phyloP scores from a whole-genome alignment of 1,140 invertebrate genomes.

The Potamilus streckersoni region DNA sequence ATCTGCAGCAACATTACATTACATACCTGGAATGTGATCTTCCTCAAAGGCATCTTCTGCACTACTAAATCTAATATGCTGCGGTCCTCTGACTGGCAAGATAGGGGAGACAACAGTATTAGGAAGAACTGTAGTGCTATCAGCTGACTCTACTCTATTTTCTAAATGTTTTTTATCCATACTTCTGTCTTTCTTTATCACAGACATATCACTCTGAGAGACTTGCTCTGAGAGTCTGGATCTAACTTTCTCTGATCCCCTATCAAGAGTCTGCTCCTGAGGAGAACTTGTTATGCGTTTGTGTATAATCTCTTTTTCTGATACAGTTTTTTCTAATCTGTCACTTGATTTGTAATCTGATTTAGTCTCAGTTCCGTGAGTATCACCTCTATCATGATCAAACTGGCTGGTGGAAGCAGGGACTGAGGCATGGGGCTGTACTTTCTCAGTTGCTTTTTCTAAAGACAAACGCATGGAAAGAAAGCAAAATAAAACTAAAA shows the following conservation, averaged over 20 bases:
- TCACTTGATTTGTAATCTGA: slow-evolving; percentile 1
- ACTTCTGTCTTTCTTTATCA: too few species aligned
- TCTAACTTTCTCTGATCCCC: too few species aligned
- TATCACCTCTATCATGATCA: background rate
- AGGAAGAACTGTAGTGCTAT: background rate
- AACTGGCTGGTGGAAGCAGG: slow-evolving; percentile 1
- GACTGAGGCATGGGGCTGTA: slow-evolving; percentile 8
- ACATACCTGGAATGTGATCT: slow-evolving; percentile 43
- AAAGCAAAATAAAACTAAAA: slow-evolving; percentile 1
- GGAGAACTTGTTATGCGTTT: too few species aligned
- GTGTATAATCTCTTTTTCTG: background rate
- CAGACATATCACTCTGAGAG: too few species aligned
- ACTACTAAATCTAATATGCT: slow-evolving; percentile 27
- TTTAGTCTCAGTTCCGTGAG: slow-evolving; percentile 14
- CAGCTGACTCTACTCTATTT: too few species aligned
- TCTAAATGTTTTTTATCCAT: too few species aligned
- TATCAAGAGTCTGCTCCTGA: too few species aligned
- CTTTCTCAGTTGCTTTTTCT: slow-evolving; percentile 24
- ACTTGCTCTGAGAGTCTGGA: too few species aligned
- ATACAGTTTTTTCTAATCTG: slow-evolving; percentile 3
- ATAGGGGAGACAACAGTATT: slow-evolving; percentile 19
- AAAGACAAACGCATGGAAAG: background rate
- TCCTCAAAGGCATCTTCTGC: slow-evolving; percentile 42
- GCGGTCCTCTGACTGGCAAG: slow-evolving; percentile 8
- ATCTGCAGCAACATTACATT: background rate